phyloP scores from a whole-genome alignment of 1,140 invertebrate species.

The Anagrus nilaparvatae region DNA sequence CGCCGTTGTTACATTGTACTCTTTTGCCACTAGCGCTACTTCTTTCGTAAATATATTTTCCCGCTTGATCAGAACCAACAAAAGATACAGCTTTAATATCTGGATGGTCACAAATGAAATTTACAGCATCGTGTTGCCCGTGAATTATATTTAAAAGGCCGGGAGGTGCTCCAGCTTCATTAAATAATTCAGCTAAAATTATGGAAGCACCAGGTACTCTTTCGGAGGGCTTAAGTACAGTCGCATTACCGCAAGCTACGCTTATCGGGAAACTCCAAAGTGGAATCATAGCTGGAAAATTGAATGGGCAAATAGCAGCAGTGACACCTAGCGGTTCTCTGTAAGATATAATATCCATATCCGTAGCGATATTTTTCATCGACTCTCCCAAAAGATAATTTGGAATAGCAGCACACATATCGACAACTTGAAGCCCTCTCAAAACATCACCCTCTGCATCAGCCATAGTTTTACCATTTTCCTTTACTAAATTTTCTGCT shows the following conservation, averaged over 20 bases:
- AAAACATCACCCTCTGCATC: slow-evolving; percentile 98
- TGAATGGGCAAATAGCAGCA: slow-evolving; percentile 81
- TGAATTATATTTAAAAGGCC: slow-evolving; percentile 95
- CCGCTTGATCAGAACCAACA: slow-evolving; percentile 94
- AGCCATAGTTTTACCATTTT: slow-evolving; percentile 95
- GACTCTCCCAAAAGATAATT: slow-evolving; percentile 87
- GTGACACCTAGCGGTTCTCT: slow-evolving; percentile 82
- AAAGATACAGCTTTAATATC: slow-evolving; percentile 97
- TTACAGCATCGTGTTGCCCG: slow-evolving; percentile 85
- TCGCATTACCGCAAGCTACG: slow-evolving; percentile 78
- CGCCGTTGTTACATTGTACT: slow-evolving; percentile 97
- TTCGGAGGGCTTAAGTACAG: slow-evolving; percentile 85
- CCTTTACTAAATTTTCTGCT: slow-evolving; percentile 84
- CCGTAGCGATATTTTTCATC: slow-evolving; percentile 80
- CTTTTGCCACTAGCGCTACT: slow-evolving; percentile 80
- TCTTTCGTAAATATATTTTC: slow-evolving; percentile 91
- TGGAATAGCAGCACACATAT: slow-evolving; percentile 90
- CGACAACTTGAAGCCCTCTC: slow-evolving; percentile 94
- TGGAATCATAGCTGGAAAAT: slow-evolving; percentile 99
- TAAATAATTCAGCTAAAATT: slow-evolving; percentile 82
- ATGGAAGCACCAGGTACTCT: slow-evolving; percentile 94
- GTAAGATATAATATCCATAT: slow-evolving; percentile 88
- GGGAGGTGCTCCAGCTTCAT: slow-evolving; percentile 85
- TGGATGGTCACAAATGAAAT: slow-evolving; percentile 95
- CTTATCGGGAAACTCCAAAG: slow-evolving; percentile 98